These are phyloP conservation scores for Oncorhynchus nerka DNA, from an alignment of 2,113 vertebrate species.

Conservation along the genomic window DNA sequence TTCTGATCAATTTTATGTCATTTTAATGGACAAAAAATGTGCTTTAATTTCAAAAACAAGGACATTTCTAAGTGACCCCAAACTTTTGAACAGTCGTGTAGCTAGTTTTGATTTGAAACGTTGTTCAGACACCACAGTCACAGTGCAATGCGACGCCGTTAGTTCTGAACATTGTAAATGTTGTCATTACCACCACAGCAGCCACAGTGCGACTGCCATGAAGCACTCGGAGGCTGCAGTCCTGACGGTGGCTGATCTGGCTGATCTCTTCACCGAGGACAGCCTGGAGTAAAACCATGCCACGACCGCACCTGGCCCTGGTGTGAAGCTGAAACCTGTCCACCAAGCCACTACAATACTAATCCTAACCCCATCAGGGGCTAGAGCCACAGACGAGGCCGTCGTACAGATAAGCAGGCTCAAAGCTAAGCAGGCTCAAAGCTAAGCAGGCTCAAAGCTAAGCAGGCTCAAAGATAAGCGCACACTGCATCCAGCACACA, in stretches of 20 bases:
- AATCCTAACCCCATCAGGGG: no score
- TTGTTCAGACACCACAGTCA: no score
- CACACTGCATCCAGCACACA: conserved; percentile 10
- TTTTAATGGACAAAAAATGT: no score
- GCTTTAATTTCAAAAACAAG: no score
- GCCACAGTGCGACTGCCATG: conserved; percentile 85
- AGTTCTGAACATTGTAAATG: not conserved
- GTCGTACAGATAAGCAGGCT: not conserved
- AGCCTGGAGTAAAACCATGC: conserved; percentile 75
- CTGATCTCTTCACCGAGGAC: conserved; percentile 93
- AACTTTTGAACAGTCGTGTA: no score
- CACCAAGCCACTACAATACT: no score
- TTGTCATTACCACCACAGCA: conserved; percentile 48
- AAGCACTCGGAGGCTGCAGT: conserved; percentile 94
- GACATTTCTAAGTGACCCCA: no score
- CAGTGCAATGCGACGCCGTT: not conserved
- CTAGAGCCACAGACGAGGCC: not conserved
- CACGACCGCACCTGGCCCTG: not conserved
- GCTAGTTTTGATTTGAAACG: no score
- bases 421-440: not conserved
- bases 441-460: not conserved
- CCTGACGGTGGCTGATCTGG: conserved; percentile 91
- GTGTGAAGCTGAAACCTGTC: not conserved
- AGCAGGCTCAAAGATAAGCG: not conserved
- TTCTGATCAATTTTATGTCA: no score